phyloP scores from a whole-genome alignment of 1,140 invertebrate species.

The Lutraria rhynchaena region DNA sequence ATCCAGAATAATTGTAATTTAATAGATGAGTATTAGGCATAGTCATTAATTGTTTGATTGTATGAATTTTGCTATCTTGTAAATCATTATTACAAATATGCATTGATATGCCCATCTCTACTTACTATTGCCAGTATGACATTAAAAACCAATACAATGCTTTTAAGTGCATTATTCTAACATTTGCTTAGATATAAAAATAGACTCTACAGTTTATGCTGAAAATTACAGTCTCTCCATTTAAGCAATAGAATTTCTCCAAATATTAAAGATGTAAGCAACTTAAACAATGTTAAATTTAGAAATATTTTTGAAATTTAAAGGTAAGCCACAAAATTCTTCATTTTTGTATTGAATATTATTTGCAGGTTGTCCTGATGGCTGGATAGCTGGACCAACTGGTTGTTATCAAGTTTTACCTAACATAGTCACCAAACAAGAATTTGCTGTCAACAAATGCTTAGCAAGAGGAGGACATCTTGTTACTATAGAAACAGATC shows the following conservation, averaged over 20 bases:
- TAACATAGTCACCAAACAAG: slow-evolving; percentile 11
- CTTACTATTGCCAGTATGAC: too few species aligned
- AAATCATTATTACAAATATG: not conserved
- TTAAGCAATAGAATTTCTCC: too few species aligned
- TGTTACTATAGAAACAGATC: slow-evolving; percentile 83
- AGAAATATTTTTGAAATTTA: too few species aligned
- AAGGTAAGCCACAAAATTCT: too few species aligned
- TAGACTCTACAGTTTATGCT: too few species aligned
- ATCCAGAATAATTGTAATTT: not conserved
- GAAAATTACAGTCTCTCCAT: too few species aligned
- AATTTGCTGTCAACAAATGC: slow-evolving; percentile 61
- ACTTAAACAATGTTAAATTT: too few species aligned
- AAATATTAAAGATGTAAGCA: too few species aligned
- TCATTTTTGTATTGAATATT: too few species aligned
- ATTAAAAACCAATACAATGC: too few species aligned
- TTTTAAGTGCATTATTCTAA: too few species aligned
- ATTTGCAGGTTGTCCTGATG: slow-evolving; percentile 54
- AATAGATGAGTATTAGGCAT: not conserved
- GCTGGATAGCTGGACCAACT: slow-evolving; percentile 65
- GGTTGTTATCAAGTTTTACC: slow-evolving; percentile 65
- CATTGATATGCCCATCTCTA: not conserved
- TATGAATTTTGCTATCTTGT: not conserved
- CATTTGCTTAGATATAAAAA: too few species aligned
- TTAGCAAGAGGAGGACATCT: slow-evolving; percentile 79
- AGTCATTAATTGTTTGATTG: not conserved